Conservation (phyloP, 2,113 vertebrate species). For the Pyxicephalus adspersus region DNA sequence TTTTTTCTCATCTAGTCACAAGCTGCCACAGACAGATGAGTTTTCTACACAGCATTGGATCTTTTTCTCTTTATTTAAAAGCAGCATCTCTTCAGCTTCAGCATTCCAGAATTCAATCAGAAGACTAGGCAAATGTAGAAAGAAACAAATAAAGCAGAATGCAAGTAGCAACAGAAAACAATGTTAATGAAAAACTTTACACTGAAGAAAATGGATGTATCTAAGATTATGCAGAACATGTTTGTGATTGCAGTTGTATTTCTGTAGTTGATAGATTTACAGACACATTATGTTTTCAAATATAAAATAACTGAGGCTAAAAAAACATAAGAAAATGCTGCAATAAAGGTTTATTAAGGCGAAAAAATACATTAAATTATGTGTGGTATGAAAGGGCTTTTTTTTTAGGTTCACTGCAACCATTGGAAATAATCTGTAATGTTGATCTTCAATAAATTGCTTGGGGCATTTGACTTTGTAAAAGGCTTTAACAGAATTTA, state of each 20-base stretch:
- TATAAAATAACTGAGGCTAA: too few relatives aligned
- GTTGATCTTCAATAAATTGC: too few relatives aligned
- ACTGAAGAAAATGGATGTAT: conserved; percentile 1
- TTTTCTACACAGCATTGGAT: conserved; percentile 73
- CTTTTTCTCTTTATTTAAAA: conserved; percentile 79
- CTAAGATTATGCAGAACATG: background rate
- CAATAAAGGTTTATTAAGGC: too few relatives aligned
- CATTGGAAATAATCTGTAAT: too few relatives aligned
- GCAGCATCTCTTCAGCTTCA: conserved; percentile 72
- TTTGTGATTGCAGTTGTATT: background rate
- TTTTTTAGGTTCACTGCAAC: too few relatives aligned
- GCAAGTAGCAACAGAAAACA: conserved; percentile 54
- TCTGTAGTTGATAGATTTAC: too few relatives aligned
- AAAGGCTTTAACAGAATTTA: too few relatives aligned
- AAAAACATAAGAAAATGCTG: too few relatives aligned
- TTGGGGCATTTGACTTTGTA: too few relatives aligned
- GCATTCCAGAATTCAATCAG: conserved; percentile 74
- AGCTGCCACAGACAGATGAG: conserved; percentile 81
- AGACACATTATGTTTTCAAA: too few relatives aligned
- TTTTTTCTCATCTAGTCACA: conserved; percentile 81
- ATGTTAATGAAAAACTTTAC: background rate
- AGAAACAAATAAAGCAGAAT: conserved; percentile 57
- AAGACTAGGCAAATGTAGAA: conserved; percentile 50
- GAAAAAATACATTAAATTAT: too few relatives aligned
- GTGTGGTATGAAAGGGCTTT: too few relatives aligned